phyloP scores from a whole-genome alignment of 2,113 vertebrate species.

The Prinia subflava region DNA sequence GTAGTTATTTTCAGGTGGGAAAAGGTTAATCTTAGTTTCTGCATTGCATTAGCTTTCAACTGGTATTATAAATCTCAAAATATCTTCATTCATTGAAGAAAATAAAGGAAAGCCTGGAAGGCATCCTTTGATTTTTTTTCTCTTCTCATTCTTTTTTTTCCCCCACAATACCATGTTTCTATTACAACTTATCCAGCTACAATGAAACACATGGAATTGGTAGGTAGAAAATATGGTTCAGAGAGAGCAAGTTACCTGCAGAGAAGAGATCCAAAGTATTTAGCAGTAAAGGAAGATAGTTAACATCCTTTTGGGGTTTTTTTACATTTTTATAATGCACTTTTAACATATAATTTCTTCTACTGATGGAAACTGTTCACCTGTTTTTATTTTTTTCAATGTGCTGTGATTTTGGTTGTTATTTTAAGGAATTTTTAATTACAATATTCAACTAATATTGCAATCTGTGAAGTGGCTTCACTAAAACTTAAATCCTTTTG shows the following conservation, averaged over 20 bases:
- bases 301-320: background rate
- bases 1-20: background rate
- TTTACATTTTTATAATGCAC: background rate
- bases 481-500: background rate
- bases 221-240: background rate
- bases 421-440: background rate
- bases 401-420: background rate
- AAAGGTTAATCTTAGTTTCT: background rate
- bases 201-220: background rate
- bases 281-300: background rate
- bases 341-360: background rate
- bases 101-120: background rate
- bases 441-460: background rate
- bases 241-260: background rate
- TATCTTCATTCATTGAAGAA: background rate
- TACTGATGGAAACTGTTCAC: background rate
- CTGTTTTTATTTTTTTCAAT: background rate
- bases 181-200: background rate
- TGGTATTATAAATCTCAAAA: background rate
- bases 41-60: background rate
- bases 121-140: background rate
- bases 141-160: rapidly evolving
- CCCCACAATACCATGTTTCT: background rate
- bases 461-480: background rate
- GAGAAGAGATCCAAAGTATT: background rate